Evolutionary conservation across 2,888 invertebrate genomes (phyloP).

Genomic region (Cheilosia vernalis): DNA sequence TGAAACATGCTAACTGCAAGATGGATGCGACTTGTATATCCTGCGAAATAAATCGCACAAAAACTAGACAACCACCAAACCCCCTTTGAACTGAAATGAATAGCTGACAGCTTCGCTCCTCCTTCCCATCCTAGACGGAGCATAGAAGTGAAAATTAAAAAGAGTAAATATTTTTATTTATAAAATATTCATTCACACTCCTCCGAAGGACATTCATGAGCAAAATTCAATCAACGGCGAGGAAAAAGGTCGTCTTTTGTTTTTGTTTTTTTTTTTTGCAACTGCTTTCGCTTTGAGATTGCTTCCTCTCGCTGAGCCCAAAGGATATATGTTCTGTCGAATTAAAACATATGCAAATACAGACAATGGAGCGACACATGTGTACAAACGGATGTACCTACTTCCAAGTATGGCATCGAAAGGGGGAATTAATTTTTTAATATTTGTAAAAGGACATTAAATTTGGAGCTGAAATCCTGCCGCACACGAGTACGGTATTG

Average conservation of each 20-base stretch:
- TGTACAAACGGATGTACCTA: neutral
- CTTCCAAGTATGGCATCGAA: slow-evolving; percentile 18
- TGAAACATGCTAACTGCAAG: slow-evolving; percentile 75
- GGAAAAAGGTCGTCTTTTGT: slow-evolving; percentile 52
- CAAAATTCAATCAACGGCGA: slow-evolving; percentile 55
- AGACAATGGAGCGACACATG: slow-evolving; percentile 51
- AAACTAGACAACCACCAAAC: slow-evolving; percentile 6
- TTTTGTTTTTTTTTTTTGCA: neutral
- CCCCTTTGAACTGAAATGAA: slow-evolving; percentile 51
- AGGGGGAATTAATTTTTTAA: slow-evolving; percentile 72
- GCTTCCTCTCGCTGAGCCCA: slow-evolving; percentile 7
- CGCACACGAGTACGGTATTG: slow-evolving; percentile 45
- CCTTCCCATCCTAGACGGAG: neutral
- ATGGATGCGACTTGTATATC: slow-evolving; percentile 74
- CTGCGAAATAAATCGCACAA: slow-evolving; percentile 59
- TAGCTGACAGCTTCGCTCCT: slow-evolving; percentile 52
- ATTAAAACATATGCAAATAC: slow-evolving; percentile 73
- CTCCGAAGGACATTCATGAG: slow-evolving; percentile 45
- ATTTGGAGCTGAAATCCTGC: slow-evolving; percentile 35
- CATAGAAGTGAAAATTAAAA: slow-evolving; percentile 19
- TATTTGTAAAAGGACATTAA: slow-evolving; percentile 75
- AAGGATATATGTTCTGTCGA: slow-evolving; percentile 65
- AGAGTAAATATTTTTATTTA: slow-evolving; percentile 71
- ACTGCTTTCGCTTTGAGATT: slow-evolving; percentile 3
- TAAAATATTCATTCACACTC: slow-evolving; percentile 43